Base-by-base conservation (phyloP, 2,113 vertebrate genomes). In the Dicrurus megarhynchus region DNA sequence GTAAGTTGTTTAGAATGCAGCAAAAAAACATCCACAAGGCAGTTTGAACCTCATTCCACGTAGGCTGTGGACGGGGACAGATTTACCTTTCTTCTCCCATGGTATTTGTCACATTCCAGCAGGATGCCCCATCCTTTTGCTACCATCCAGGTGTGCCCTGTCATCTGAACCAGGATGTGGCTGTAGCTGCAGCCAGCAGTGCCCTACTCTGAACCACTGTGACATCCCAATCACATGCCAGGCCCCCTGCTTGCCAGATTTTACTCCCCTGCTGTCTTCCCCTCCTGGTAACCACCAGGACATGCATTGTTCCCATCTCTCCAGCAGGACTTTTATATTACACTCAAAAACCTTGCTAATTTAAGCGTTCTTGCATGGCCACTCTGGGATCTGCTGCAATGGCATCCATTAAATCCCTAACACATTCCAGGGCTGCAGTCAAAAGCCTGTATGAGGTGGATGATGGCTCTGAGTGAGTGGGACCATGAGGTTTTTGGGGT, bases 161-260 rank as follows among this genome's bases (percentile, higher is more conserved):
- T 27, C 39, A n/a, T 4, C 12, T 23, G 57, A 83, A 68, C 57
- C 49, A 32, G 80, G 35, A 14, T 16, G 33, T 46, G 61, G 21
- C 16, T 64, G 75, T 7, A 28, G 26, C 37, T 71, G 16, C 49
- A 61, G 53, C 10, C 55, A 37, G 6, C 16, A 39, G 47, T 26
- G 35, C 13, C 39, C 33, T 4, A 0, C 37, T 70, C 55, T 44
- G 41, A 85, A 21, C 18, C 33, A 27, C 49, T 0, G 0, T 9
- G 5, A 44, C 55, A 59, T 10, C 65, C 32, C 9, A 2, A 16
- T 8, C 42, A 20, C 13, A 3, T 1, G 4, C 32, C 55, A 89
- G 26, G 1, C 30, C 15, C 8, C 5, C 20, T 37, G 37, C 42
- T 12, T 20, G 26, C 24, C 60, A 70, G 14, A 26, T 63, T 71